Conservation (phyloP, 2,113 vertebrate species). For the Centrocercus urophasianus region DNA sequence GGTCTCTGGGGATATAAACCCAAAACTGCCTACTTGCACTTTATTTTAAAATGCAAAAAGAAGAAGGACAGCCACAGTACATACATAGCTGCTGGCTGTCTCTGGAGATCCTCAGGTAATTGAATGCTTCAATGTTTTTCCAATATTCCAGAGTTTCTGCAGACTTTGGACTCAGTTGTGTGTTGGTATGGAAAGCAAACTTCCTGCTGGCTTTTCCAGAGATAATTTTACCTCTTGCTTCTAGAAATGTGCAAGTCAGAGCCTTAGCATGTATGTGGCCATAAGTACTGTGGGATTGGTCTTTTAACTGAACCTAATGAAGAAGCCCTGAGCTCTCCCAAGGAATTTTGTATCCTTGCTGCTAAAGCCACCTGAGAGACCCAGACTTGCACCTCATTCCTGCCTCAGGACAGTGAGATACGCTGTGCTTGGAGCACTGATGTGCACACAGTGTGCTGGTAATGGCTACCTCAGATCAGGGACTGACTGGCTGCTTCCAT, state of each 20-base stretch:
- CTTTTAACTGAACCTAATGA: not conserved
- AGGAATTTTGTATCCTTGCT: not conserved
- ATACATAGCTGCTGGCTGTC: not conserved
- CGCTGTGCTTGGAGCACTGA: rapidly evolving
- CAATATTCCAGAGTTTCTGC: not conserved
- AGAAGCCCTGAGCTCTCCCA: not conserved
- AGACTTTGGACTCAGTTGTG: not conserved
- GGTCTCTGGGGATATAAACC: not conserved
- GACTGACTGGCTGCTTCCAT: not conserved
- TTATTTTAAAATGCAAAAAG: not conserved
- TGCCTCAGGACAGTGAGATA: not conserved
- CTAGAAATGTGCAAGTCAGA: not conserved
- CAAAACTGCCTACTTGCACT: not conserved
- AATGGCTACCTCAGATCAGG: rapidly evolving
- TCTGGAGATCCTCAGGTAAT: not conserved
- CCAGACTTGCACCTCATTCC: rapidly evolving
- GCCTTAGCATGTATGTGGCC: rapidly evolving
- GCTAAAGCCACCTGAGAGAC: not conserved
- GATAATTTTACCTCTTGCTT: not conserved
- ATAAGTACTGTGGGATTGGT: rapidly evolving
- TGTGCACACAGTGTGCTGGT: rapidly evolving
- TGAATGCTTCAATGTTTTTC: not conserved
- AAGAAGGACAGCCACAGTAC: not conserved
- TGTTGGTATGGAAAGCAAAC: not conserved
- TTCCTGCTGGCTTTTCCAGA: not conserved